Conservation (phyloP, 37 sponge, comb jelly and placozoan species). For the Beroe ovata region DNA sequence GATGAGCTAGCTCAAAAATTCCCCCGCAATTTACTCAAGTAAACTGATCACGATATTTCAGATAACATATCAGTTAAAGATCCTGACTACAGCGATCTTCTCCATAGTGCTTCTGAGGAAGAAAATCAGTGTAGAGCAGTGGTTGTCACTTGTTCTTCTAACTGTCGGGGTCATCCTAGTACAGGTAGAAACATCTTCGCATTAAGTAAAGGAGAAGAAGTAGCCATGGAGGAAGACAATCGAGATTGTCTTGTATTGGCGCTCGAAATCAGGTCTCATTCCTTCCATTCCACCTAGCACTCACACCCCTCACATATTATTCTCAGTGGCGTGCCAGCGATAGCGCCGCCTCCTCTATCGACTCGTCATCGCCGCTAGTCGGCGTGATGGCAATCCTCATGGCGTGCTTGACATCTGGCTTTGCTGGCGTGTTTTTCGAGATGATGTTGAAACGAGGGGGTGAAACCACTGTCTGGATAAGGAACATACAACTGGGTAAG, state of each 20-base stretch:
- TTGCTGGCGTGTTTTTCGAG: constrained; percentile 96
- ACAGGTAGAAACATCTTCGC: constrained; percentile 74
- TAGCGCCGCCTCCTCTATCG: neutral
- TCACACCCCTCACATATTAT: neutral
- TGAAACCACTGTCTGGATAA: constrained; percentile 86
- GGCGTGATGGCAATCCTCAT: constrained; percentile 79
- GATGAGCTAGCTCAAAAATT: too few relatives aligned
- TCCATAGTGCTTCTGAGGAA: constrained; percentile 81
- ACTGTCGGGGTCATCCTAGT: constrained; percentile 88
- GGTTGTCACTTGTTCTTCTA: constrained; percentile 81
- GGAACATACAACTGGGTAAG: constrained; percentile 92
- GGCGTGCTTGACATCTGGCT: constrained; percentile 90
- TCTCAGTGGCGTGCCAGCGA: neutral
- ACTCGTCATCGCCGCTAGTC: constrained; percentile 30
- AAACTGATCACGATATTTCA: constrained; percentile 68
- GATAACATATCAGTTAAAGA: constrained; percentile 97
- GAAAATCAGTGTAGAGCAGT: constrained; percentile 71
- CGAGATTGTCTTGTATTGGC: too few relatives aligned
- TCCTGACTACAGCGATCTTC: constrained; percentile 94
- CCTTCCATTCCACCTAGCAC: too few relatives aligned
- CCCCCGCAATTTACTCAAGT: too few relatives aligned
- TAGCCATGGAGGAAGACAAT: too few relatives aligned
- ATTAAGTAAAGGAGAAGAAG: too few relatives aligned
- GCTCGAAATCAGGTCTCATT: too few relatives aligned
- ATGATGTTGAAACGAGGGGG: constrained; percentile 85